A percentile compares a stretch with the other conserved stretches of the same genome.
These are phyloP conservation scores for Oceanites oceanicus DNA, from an alignment of 2,113 vertebrate species.

Conservation along the genomic window DNA sequence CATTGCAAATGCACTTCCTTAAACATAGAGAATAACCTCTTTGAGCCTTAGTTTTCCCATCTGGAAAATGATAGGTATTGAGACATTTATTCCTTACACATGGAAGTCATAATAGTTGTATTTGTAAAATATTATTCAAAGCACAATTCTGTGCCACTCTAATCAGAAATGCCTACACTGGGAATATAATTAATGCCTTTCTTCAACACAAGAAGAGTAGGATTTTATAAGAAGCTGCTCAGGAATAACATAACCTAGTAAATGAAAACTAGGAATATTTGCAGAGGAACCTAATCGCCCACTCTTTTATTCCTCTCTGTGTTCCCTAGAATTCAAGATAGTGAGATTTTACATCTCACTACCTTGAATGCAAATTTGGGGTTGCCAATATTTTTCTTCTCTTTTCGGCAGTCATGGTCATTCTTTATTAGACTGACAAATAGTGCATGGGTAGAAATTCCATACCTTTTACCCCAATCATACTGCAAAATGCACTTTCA, in stretches of 20 bases:
- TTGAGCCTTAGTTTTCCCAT: not conserved
- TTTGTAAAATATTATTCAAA: not conserved
- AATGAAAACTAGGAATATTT: not conserved
- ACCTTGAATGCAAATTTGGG: not conserved
- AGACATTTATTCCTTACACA: not conserved
- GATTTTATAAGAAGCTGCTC: not conserved
- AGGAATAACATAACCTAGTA: not conserved
- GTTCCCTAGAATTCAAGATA: not conserved
- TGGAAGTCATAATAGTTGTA: not conserved
- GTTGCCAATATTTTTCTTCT: not conserved
- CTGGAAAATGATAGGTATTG: not conserved
- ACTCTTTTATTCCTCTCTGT: not conserved
- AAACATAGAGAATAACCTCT: not conserved
- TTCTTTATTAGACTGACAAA: not conserved
- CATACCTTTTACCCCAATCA: not conserved
- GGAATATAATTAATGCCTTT: not conserved
- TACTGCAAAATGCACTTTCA: not conserved
- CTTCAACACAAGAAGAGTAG: not conserved
- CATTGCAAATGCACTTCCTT: not conserved
- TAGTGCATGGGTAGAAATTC: accelerated
- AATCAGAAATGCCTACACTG: not conserved
- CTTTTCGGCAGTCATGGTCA: not conserved
- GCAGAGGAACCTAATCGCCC: not conserved
- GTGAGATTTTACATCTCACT: not conserved
- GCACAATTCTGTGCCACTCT: not conserved